A percentile compares a stretch with the other conserved stretches of the same genome.
Evolutionary conservation across 1,140 invertebrate genomes (phyloP).

Genomic region (Tetranychus urticae): DNA sequence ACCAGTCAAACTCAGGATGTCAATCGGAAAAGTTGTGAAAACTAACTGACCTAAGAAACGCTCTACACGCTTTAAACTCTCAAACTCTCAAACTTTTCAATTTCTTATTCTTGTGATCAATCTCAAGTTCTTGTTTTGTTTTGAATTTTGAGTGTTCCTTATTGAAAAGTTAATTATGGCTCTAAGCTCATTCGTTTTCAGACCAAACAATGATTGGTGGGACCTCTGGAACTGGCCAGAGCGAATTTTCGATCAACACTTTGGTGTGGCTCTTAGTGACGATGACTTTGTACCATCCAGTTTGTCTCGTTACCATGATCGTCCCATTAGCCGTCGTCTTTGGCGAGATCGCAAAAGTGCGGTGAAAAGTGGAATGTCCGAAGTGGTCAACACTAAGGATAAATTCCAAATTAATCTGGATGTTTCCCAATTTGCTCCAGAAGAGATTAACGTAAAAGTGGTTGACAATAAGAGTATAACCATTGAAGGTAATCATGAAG

Average conservation of each 20-base stretch:
- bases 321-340: background rate
- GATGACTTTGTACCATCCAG: background rate
- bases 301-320: background rate
- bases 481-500: slow-evolving; percentile 32
- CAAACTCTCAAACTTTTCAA: no score
- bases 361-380: background rate
- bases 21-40: no score
- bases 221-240: background rate
- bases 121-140: no score
- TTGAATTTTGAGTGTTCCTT: no score
- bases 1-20: no score
- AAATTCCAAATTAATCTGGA: slow-evolving; percentile 42
- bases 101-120: no score
- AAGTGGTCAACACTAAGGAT: slow-evolving; percentile 3
- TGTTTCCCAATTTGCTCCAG: slow-evolving; percentile 57
- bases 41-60: no score
- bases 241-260: background rate
- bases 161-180: no score
- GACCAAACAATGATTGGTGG: background rate
- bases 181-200: slow-evolving; percentile 1
- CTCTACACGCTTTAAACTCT: no score
- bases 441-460: slow-evolving; percentile 56
- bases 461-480: slow-evolving; percentile 29
- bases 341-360: background rate
- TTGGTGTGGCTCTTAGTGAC: background rate